A percentile compares a stretch with the other conserved stretches of the same genome.
Evolutionary conservation across 2,113 vertebrate species (phyloP).

Genomic region (Todiramphus saurophagus): DNA sequence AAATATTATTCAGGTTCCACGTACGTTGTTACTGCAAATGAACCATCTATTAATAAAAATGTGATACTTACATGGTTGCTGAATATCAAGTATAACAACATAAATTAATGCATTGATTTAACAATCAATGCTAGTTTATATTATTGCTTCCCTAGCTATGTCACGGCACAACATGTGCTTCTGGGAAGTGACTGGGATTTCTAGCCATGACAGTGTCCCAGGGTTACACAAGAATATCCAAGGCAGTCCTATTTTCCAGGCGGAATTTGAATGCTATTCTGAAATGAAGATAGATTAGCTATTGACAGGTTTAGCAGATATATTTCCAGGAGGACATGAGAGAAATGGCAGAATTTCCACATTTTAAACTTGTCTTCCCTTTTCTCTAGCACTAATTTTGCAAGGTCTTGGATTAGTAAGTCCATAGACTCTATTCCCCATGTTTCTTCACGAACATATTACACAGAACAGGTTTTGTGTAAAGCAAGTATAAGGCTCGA

Average conservation of each 20-base stretch:
- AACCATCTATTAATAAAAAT: neutral
- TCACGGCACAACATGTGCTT: accelerated
- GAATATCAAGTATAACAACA: neutral
- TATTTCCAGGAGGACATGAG: neutral
- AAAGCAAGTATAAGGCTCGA: neutral
- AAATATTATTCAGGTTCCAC: neutral
- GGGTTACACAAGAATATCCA: neutral
- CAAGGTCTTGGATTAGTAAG: neutral
- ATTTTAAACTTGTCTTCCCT: neutral
- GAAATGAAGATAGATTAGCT: neutral
- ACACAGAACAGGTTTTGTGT: neutral
- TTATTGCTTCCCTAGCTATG: neutral
- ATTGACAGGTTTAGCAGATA: neutral
- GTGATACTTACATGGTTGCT: neutral
- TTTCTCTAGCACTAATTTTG: neutral
- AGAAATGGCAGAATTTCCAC: neutral
- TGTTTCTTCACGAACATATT: accelerated
- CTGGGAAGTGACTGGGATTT: neutral
- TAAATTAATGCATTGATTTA: neutral
- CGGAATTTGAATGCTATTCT: accelerated
- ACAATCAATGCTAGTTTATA: neutral
- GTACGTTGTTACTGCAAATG: neutral
- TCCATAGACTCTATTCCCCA: neutral
- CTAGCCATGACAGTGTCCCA: neutral
- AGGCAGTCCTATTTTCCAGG: neutral